Evolutionary conservation across 2,888 invertebrate genomes (phyloP), one percentile per base, ranked within the genome.

Genomic region (Lasius fuliginosus): DNA sequence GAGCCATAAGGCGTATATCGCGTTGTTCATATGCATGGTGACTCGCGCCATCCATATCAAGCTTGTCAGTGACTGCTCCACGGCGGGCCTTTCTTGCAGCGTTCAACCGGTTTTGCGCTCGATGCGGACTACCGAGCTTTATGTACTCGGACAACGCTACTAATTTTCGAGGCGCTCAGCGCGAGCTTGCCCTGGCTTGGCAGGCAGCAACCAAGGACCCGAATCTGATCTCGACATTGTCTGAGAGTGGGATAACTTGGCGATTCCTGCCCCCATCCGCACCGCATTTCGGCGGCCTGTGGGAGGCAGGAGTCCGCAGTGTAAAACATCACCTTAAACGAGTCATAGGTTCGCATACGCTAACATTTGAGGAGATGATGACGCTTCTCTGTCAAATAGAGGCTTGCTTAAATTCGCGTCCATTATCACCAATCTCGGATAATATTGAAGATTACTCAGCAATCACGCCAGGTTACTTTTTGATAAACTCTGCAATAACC

Each of bases 1-100:
- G 0, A 15, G 11, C 0, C 30, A 23, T 0, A 76, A 65, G 1
- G 76, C 64, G 0, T 76, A 67, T 5, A 27, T 79, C 5, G 77
- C 53, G n/a, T 0, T 77, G 0, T 77, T 77, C 18, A 56, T 79
- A 1, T 79, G 77, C 27, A 15, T 79, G 40, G 68, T 53, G 0
- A 67, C 58, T 11, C 18, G 42, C 0, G 67, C 68, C 3, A 27
- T 79, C 1, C 30, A 79, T 12, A 2, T 76, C 9, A 65, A 76
- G 1, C 8, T 76, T 0, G 76, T 65, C 1, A 27, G 15, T 3
- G 77, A 53, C 0, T 67, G 18, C 11, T 23, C 77, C 0, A 42
- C 67, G 0, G 23, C 53, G 1, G 1, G 77, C 40, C 0, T 79
- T 79, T n/a, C 6, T 58, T 1, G 58, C 18, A 0, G 58, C 46